phyloP scores from a whole-genome alignment of 35 echinoderm and acorn worm species.

The Apostichopus californicus region DNA sequence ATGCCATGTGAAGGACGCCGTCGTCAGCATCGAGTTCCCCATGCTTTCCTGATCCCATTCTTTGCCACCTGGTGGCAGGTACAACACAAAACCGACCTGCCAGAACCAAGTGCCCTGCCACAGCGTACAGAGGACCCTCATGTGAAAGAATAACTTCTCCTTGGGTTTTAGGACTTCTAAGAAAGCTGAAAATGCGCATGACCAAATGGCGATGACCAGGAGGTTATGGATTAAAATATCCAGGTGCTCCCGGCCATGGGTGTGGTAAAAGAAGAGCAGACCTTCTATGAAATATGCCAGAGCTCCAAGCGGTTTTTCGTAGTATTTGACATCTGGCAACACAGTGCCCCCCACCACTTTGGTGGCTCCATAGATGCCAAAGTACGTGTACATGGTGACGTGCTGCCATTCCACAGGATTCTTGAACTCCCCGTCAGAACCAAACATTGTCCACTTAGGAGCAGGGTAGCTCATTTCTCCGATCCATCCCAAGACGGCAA shows the following conservation, averaged over 20 bases:
- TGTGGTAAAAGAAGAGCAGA: constrained; percentile 86
- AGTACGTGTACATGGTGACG: constrained; percentile 95
- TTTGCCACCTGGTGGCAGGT: constrained; percentile 71
- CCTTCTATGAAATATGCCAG: constrained; percentile 87
- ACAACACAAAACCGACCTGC: constrained; percentile 75
- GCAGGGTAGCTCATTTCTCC: constrained; percentile 79
- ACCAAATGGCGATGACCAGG: constrained; percentile 74
- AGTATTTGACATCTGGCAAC: constrained; percentile 52
- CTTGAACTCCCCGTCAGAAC: constrained; percentile 68
- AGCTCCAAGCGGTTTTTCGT: constrained; percentile 72
- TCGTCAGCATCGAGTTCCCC: constrained; percentile 77
- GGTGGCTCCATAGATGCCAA: constrained; percentile 73
- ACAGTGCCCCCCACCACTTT: constrained; percentile 49
- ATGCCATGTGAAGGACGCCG: constrained; percentile 87
- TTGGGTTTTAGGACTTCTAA: constrained; percentile 60
- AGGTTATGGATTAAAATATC: constrained; percentile 76
- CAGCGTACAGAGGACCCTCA: constrained; percentile 73
- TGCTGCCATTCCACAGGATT: constrained; percentile 87
- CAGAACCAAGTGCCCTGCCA: constrained; percentile 97
- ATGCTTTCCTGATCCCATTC: constrained; percentile 73
- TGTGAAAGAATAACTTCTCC: constrained; percentile 59
- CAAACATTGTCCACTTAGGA: constrained; percentile 74
- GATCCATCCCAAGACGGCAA: constrained; percentile 75
- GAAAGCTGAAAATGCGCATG: constrained; percentile 50
- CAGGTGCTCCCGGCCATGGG: constrained; percentile 69